Evolutionary conservation across 1,140 invertebrate genomes (phyloP).

Genomic region (Meteorus sp.): DNA sequence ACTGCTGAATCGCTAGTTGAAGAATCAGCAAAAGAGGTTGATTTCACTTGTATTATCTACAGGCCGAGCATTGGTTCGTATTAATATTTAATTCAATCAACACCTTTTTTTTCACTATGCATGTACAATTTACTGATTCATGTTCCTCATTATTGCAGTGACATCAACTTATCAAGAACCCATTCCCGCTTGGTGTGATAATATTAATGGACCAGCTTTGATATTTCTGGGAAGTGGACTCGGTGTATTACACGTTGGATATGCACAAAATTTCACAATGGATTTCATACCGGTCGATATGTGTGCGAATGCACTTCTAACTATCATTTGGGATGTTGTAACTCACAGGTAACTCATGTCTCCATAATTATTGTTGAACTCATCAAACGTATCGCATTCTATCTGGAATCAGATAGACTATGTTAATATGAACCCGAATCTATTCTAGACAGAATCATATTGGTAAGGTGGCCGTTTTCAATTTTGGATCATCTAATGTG

Average conservation of each 20-base stretch:
- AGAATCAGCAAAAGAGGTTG: constrained; percentile 52
- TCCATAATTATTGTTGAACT: background rate
- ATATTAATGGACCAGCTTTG: constrained; percentile 71
- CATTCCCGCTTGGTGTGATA: constrained; percentile 73
- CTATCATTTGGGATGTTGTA: constrained; percentile 68
- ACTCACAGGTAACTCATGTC: constrained; percentile 47
- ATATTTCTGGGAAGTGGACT: constrained; percentile 60
- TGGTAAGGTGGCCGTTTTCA: constrained; percentile 60
- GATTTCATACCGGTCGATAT: constrained; percentile 83
- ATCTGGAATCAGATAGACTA: too few species aligned
- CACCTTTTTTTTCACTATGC: too few species aligned
- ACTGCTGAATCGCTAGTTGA: constrained; percentile 64
- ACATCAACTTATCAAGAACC: constrained; percentile 73
- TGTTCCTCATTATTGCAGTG: constrained; percentile 54
- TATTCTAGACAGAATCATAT: constrained; percentile 30
- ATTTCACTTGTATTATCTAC: constrained; percentile 63
- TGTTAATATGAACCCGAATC: background rate
- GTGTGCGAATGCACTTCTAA: constrained; percentile 76
- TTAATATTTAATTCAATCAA: too few species aligned
- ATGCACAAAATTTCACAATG: constrained; percentile 24
- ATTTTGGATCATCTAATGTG: constrained; percentile 68
- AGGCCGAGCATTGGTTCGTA: constrained; percentile 63
- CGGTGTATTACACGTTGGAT: constrained; percentile 69
- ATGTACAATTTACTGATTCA: too few species aligned
- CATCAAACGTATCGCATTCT: background rate